phyloP scores from a whole-genome alignment of 1,140 invertebrate genomes.

The Drosophila setifemur region DNA sequence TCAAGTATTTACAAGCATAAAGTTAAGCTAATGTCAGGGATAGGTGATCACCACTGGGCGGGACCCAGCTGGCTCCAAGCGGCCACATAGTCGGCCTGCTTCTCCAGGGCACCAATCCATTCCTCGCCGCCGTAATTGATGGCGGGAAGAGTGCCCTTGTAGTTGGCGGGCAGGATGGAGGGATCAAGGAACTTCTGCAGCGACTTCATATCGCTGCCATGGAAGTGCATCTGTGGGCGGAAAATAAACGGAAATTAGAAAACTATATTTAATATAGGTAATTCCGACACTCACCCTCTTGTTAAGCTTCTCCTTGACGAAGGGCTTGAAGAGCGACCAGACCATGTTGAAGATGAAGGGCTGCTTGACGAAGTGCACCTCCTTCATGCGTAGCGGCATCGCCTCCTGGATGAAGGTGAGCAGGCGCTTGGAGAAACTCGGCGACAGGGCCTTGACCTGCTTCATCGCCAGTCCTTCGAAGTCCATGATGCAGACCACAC shows the following conservation, averaged over 20 bases:
- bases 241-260: constrained; percentile 56
- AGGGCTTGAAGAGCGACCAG: constrained; percentile 94
- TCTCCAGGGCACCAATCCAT: constrained; percentile 88
- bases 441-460: constrained; percentile 88
- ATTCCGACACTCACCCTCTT: constrained; percentile 85
- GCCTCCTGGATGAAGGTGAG: constrained; percentile 93
- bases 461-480: constrained; percentile 89
- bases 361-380: constrained; percentile 95
- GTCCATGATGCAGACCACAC: constrained; percentile 91
- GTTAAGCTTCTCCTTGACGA: constrained; percentile 92
- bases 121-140: constrained; percentile 89
- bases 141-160: constrained; percentile 87
- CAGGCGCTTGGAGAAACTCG: constrained; percentile 88
- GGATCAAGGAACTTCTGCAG: constrained; percentile 89
- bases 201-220: constrained; percentile 88
- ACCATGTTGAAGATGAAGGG: constrained; percentile 94
- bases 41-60: constrained; percentile 82
- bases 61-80: constrained; percentile 87
- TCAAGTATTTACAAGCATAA: constrained; percentile 59
- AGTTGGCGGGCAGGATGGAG: constrained; percentile 87
- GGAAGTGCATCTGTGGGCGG: constrained; percentile 88
- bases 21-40: constrained; percentile 44
- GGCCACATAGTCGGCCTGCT: constrained; percentile 85
- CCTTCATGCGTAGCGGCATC: constrained; percentile 93
- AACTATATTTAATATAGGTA: background rate